A percentile compares a stretch with the other conserved stretches of the same genome.
These are phyloP conservation scores for Dendrophyllia cribrosa DNA, from an alignment of 64 coral and sea anemone genomes.

Conservation along the genomic window DNA sequence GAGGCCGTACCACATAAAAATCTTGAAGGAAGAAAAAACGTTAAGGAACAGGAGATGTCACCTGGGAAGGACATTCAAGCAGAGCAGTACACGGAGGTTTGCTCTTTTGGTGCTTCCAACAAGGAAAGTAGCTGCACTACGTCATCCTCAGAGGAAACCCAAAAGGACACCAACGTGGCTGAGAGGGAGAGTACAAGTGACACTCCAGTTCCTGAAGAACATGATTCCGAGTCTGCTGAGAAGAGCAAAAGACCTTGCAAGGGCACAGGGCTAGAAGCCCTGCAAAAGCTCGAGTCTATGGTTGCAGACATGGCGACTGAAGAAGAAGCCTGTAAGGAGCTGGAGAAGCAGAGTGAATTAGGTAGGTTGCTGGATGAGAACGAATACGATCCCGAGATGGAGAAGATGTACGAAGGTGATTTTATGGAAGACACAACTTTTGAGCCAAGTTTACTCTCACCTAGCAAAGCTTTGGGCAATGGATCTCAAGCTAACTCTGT, in stretches of 20 bases:
- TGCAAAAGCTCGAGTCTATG: constrained; percentile 96
- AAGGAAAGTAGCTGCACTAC: not conserved
- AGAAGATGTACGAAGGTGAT: constrained; percentile 63
- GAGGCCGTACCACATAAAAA: not conserved
- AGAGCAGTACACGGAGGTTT: not conserved
- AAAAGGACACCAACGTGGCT: not conserved
- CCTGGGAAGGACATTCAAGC: not conserved
- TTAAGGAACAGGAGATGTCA: not conserved
- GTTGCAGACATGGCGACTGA: constrained; percentile 98
- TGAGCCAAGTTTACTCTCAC: constrained; percentile 33
- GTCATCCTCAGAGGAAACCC: not conserved
- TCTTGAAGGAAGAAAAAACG: not conserved
- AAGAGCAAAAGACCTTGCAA: not conserved
- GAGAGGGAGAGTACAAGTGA: not conserved
- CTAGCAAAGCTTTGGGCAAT: constrained; percentile 46
- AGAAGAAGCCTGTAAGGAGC: constrained; percentile 81
- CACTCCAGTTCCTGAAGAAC: not conserved
- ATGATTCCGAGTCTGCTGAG: not conserved
- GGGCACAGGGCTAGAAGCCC: constrained; percentile 63
- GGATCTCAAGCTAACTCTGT: constrained; percentile 88
- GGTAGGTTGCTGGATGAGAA: constrained; percentile 42
- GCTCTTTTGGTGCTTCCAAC: not conserved
- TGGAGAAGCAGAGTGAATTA: constrained; percentile 54
- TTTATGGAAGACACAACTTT: constrained; percentile 41
- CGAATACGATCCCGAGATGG: constrained; percentile 65